Base-by-base conservation (phyloP, 2,888 invertebrate species). In the Ceramica pisi region DNA sequence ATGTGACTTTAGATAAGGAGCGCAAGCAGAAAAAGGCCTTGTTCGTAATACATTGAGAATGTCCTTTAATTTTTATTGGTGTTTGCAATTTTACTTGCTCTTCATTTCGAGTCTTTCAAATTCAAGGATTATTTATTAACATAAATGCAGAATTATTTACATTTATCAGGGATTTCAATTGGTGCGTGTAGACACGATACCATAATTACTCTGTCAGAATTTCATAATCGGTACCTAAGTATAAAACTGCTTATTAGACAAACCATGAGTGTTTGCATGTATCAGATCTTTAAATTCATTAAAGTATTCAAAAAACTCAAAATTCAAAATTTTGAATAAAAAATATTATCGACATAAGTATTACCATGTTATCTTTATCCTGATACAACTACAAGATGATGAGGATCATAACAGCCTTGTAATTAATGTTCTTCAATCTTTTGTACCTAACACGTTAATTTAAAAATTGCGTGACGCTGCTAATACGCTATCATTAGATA, bases 71-170 rank as follows among this genome's bases (percentile, higher is more conserved):
- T 35, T 71, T 51, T 23, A 12, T n/a, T 53, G n/a, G 6, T 48
- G 38, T 44, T 53, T 70, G 10, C 19, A 10, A 8, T 38, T 71
- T 53, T 46, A 41, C 41, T 71, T 71, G 21, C 53, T 48, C 5
- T 35, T 0, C 46, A 21, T 19, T 31, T 5, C 31, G 31, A 31
- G 31, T 31, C 31, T 3, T 8, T 55, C 2, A 26, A 51, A 21
- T 71, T 31, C 38, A 72, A 63, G 72, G n/a, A 19, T 63, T 31
- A 62, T 71, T 55, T 60, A 53, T 60, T 60, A 38, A 23, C 16
- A 19, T 6, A 23, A 38, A 16, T 31, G 50, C 21, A 44, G 14
- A 14, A 12, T 12, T 44, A 12, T 38, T 38, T 38, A 26, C 26
- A 26, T 5, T 6, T 6, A 31, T 31, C 3, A 31, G 31, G 31